Evolutionary conservation across 2,113 vertebrate species (phyloP), one percentile per base, ranked within the genome.

Genomic region (Pimephales promelas): DNA sequence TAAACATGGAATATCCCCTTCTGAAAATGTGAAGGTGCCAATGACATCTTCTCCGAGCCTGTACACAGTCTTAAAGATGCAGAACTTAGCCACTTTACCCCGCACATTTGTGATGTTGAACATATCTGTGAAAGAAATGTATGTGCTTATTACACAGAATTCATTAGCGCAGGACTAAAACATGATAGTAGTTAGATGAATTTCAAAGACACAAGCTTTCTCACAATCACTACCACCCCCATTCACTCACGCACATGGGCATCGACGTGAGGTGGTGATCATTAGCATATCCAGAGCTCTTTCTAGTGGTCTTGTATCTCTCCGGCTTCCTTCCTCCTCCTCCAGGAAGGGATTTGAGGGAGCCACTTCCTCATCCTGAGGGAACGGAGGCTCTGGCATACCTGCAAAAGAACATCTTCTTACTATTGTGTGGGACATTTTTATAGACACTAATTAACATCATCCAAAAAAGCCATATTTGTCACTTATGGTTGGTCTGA

Each of bases 301-400:
- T 88, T 99, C 98, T 0, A 97, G 88, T 59, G 96, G 92, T 45
- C 93, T 93, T 1, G 95, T 95, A 40, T 97, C 97, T 84, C 97
- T 96, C 90, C 96, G 97, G 61, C 93, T 92, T 45, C 90, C 85
- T 85, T 96, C 97, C 34, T 99, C 98, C 77, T 98, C 97, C 83
- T 99, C 98, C 89, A 99, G 87, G 90, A 99, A 99, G 0, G 98
- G 98, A 88, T 98, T 99, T 1, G 97, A 97, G 31, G 98, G 98
- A 0, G 96, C 97, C 18, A 99, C 96, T 0, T 94, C 95, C 86
- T 98, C 97, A 59, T 99, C 97, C 90, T 96, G 97, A 26, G 95
- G 94, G 86, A 97, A 97, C 0, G 92, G 93, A 79, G 95, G 95
- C 90, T 98, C 97, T 47, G 97, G 95, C 92, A 99, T 95, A 13